Evolutionary conservation across 2,888 invertebrate genomes (phyloP).

Genomic region (Nemoura dubitans): DNA sequence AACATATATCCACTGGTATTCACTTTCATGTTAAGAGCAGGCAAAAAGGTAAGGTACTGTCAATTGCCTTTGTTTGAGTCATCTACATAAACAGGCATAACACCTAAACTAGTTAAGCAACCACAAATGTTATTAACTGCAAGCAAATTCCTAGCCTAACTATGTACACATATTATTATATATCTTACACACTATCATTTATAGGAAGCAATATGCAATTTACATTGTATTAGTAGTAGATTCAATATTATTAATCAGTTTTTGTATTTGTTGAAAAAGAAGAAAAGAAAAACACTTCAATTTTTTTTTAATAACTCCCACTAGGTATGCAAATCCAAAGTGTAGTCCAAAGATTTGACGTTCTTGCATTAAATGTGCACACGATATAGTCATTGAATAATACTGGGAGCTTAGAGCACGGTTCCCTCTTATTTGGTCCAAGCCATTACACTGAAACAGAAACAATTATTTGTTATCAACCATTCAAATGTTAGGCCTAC

Average conservation of each 20-base stretch:
- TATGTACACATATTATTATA: too few relatives aligned
- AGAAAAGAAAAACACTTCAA: not conserved
- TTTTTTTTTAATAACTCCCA: not conserved
- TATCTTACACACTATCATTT: too few relatives aligned
- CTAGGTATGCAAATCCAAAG: not conserved
- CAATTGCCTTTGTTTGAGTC: too few relatives aligned
- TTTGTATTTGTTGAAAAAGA: not conserved
- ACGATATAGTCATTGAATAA: not conserved
- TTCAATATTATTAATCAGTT: not conserved
- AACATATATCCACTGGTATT: not conserved
- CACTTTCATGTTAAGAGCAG: not conserved
- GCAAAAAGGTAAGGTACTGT: not conserved
- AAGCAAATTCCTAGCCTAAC: too few relatives aligned
- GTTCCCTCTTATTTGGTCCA: not conserved
- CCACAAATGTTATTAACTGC: too few relatives aligned
- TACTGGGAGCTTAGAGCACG: not conserved
- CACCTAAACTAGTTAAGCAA: too few relatives aligned
- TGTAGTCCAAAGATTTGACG: not conserved
- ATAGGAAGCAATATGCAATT: too few relatives aligned
- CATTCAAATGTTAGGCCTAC: not conserved
- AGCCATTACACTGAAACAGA: slow-evolving; percentile 19
- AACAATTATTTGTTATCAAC: not conserved
- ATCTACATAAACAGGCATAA: too few relatives aligned
- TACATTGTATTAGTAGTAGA: too few relatives aligned
- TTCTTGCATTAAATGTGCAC: not conserved